Base-by-base conservation (phyloP, 2,797 vertebrate genomes). In the Uromys caudimaculatus region DNA sequence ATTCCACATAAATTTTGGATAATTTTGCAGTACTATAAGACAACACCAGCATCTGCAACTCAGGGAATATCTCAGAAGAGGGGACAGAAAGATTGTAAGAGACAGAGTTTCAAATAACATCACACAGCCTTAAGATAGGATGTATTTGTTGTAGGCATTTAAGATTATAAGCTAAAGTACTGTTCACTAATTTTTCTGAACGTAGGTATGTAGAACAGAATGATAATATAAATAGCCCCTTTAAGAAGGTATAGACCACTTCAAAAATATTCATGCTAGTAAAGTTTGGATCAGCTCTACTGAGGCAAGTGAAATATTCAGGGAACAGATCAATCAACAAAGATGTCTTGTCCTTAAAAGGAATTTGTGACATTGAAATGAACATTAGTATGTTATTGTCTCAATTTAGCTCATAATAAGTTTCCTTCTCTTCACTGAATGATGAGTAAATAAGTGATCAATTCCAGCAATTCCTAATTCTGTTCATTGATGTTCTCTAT, bases 41-140 rank as follows among this genome's bases (percentile, higher is more conserved):
- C 2, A 79, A 41, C 69, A 38, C 19, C 21, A 38, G 69, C n/a
- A 73, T 8, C 69, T 56, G 12, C 4, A 54, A 23, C 19, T 81
- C 35, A 58, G 6, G 11, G 21, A 56, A 12, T 38, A 27, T 9
- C 78, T 56, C 52, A 56, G 32, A 79, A 24, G 35, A 81, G 35
- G 35, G 35, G 6, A 54, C 2, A 24, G 52, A 81, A 58, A 81
- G 11, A 24, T 81, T 81, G 13, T 24, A 56, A 56, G 35, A 81
- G 21, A 23, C 52, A 81, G 35, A 92, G 83, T 82, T 93, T 95
- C 73, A 90, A 90, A 83, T 47, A 94, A 47, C 2, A 54, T 88
- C 73, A 76, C 3, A 58, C 3, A 77, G 83, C 2, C 14, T 1
- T 78, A 91, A 83, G 27, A 50, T 62, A 38, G 5, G 27, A 81